phyloP scores from a whole-genome alignment of 2,888 invertebrate genomes.

The Pristionchus arcanus region DNA sequence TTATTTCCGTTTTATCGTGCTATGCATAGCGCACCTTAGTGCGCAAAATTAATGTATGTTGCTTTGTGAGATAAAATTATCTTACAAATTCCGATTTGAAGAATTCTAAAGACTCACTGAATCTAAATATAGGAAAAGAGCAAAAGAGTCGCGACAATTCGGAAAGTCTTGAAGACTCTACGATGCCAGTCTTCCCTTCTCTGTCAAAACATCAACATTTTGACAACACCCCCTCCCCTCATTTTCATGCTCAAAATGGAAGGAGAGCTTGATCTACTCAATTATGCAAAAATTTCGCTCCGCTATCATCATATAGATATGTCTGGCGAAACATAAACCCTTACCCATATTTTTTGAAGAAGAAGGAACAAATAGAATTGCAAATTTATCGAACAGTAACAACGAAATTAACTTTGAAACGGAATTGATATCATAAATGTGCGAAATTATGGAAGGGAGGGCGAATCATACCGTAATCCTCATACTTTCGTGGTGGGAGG shows the following conservation, averaged over 20 bases:
- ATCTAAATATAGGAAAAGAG: background rate
- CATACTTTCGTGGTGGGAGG: conserved; percentile 26
- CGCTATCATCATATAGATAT: background rate
- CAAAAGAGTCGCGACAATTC: no score
- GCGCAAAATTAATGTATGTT: background rate
- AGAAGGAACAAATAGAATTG: background rate
- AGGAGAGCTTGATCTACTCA: no score
- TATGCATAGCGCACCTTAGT: background rate
- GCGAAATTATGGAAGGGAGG: background rate
- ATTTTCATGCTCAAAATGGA: no score
- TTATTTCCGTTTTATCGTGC: background rate
- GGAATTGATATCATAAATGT: background rate
- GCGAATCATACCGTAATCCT: background rate
- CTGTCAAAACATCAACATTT: no score
- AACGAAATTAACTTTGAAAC: conserved; percentile 5
- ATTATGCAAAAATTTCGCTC: no score
- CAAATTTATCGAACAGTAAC: conserved; percentile 15
- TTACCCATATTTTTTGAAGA: background rate
- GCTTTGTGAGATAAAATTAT: background rate
- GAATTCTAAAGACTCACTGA: background rate
- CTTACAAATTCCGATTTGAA: background rate
- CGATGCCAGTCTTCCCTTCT: no score
- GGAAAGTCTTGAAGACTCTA: no score
- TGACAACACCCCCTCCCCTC: no score
- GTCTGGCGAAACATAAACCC: background rate